phyloP scores from a whole-genome alignment of 2,113 vertebrate genomes.

The Sinocyclocheilus grahami region DNA sequence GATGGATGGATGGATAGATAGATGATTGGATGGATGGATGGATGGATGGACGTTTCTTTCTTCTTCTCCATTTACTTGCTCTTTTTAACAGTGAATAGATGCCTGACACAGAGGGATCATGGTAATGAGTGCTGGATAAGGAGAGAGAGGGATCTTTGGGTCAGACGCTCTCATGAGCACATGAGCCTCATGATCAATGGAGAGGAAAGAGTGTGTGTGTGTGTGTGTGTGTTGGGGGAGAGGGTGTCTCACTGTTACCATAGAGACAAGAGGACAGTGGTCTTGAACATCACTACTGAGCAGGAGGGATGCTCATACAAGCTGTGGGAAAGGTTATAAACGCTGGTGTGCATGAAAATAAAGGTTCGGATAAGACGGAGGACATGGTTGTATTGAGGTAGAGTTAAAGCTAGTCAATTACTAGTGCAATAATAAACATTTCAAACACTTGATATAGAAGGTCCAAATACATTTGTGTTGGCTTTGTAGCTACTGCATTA shows the following conservation, averaged over 20 bases:
- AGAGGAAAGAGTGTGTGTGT: constrained; percentile 27
- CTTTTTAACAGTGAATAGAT: constrained; percentile 14
- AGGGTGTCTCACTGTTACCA: constrained; percentile 72
- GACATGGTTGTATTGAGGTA: too few species aligned
- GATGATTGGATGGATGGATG: too few species aligned
- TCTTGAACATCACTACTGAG: constrained; percentile 73
- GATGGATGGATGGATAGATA: background rate
- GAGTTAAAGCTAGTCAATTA: too few species aligned
- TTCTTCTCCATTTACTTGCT: constrained; percentile 17
- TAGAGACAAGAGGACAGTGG: constrained; percentile 76
- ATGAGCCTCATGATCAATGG: constrained; percentile 48
- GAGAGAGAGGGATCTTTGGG: constrained; percentile 20
- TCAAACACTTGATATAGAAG: too few species aligned
- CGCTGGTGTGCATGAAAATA: constrained; percentile 33
- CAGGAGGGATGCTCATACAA: constrained; percentile 58
- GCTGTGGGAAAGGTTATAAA: constrained; percentile 46
- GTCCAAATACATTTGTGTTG: too few species aligned
- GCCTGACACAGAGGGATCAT: constrained; percentile 24
- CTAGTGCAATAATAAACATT: too few species aligned
- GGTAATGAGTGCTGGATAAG: constrained; percentile 30
- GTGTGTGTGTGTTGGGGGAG: constrained; percentile 40
- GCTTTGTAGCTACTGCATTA: too few species aligned
- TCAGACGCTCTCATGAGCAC: constrained; percentile 41
- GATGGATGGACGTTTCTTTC: background rate
- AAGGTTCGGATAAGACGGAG: background rate